Conservation (phyloP, 2,797 vertebrate species). For the Falco novaeseelandiae region DNA sequence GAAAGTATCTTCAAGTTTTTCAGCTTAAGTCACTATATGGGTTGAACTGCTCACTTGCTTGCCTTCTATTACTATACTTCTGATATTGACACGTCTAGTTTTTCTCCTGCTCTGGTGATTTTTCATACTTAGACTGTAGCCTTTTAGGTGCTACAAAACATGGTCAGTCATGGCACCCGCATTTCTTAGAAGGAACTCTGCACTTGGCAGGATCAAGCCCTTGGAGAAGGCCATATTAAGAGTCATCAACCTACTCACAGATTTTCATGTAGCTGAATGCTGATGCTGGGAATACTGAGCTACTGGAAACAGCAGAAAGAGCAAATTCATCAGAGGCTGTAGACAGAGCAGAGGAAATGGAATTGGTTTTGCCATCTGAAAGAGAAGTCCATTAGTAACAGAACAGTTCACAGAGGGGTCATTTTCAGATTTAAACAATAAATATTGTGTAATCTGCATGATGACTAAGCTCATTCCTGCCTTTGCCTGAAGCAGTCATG, state of each 20-base stretch:
- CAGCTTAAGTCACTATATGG: background rate
- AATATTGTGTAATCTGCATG: background rate
- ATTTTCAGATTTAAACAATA: background rate
- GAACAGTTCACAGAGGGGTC: background rate
- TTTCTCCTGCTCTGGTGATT: background rate
- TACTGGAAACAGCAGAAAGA: background rate
- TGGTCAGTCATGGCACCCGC: background rate
- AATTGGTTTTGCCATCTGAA: background rate
- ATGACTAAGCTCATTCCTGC: background rate
- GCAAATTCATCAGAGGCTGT: background rate
- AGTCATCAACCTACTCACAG: background rate
- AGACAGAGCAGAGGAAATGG: background rate
- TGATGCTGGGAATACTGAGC: background rate
- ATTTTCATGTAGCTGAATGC: background rate
- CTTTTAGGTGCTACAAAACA: background rate
- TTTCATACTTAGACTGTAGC: background rate
- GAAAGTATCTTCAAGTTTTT: background rate
- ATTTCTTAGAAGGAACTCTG: background rate
- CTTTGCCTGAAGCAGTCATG: background rate
- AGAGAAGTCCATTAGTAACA: background rate
- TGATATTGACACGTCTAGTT: background rate
- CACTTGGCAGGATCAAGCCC: background rate
- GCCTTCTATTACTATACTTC: background rate
- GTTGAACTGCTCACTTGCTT: background rate
- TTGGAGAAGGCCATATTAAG: background rate